These are phyloP conservation scores for Lymantria dispar DNA, from an alignment of 2,888 invertebrate genomes.

Conservation along the genomic window DNA sequence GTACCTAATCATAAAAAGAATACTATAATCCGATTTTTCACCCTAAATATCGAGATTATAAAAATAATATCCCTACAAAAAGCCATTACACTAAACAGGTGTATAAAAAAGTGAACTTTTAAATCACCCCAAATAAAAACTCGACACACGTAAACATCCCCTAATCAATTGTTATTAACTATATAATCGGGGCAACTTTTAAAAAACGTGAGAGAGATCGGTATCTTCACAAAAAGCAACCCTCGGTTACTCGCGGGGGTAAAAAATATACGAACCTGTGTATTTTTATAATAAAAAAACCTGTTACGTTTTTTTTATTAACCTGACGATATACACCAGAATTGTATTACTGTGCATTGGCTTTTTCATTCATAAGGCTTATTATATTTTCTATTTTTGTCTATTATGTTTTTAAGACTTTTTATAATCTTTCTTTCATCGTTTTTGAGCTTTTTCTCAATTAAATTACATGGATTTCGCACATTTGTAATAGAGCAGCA, in stretches of 20 bases:
- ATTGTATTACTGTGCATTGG: slow-evolving; percentile 28
- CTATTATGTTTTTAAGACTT: background rate
- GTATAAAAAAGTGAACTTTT: background rate
- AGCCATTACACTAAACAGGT: background rate
- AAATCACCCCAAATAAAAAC: slow-evolving; percentile 36
- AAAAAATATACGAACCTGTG: slow-evolving; percentile 59
- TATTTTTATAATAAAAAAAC: slow-evolving; percentile 59
- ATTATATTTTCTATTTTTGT: background rate
- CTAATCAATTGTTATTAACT: slow-evolving; percentile 65
- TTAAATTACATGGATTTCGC: too few relatives aligned
- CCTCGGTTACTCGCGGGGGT: slow-evolving; percentile 36
- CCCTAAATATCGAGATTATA: too few relatives aligned
- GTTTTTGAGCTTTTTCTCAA: too few relatives aligned
- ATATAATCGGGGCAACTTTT: slow-evolving; percentile 53
- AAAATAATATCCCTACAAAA: too few relatives aligned
- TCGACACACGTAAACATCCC: slow-evolving; percentile 65
- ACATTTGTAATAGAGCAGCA: too few relatives aligned
- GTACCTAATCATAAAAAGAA: too few relatives aligned
- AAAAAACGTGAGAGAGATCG: slow-evolving; percentile 78
- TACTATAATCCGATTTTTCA: too few relatives aligned
- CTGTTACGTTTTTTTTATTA: slow-evolving; percentile 56
- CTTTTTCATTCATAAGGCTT: slow-evolving; percentile 31
- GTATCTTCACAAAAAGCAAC: slow-evolving; percentile 65
- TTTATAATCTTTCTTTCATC: too few relatives aligned
- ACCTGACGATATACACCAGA: slow-evolving; percentile 50